phyloP scores from a whole-genome alignment of 2,888 invertebrate species.

The Tachystola acroxantha region DNA sequence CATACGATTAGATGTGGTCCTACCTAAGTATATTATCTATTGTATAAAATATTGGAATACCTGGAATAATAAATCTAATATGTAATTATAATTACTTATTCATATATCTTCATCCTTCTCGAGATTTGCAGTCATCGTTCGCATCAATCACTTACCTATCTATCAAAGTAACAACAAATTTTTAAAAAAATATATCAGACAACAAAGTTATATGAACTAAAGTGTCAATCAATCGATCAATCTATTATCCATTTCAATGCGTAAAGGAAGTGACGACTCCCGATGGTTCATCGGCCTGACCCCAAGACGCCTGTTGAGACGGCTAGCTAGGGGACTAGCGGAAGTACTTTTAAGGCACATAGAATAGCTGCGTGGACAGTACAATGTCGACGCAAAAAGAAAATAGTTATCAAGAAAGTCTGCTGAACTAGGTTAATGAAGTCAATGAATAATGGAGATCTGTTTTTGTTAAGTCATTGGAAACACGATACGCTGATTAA shows the following conservation, averaged over 20 bases:
- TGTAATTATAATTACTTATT: too few relatives aligned
- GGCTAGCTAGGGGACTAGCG: conserved; percentile 34
- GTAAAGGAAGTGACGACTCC: conserved; percentile 53
- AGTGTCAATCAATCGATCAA: too few relatives aligned
- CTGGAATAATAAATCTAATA: too few relatives aligned
- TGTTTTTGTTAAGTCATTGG: neutral
- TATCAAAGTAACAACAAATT: too few relatives aligned
- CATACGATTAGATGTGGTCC: too few relatives aligned
- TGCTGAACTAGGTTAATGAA: neutral
- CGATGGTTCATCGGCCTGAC: conserved; percentile 62
- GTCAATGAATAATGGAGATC: neutral
- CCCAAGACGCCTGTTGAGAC: conserved; percentile 43
- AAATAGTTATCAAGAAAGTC: neutral
- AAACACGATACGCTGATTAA: neutral
- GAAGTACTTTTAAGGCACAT: conserved; percentile 44
- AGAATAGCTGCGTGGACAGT: conserved; percentile 7
- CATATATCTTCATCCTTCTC: too few relatives aligned
- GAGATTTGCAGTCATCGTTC: too few relatives aligned
- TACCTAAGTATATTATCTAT: too few relatives aligned
- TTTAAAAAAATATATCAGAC: too few relatives aligned
- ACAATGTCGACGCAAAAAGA: neutral
- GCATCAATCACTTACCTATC: too few relatives aligned
- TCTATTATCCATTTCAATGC: conserved; percentile 24
- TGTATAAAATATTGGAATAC: too few relatives aligned
- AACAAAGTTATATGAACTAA: too few relatives aligned